Conservation (phyloP, 2,888 invertebrate species). For the Pemphredon lugubris region DNA sequence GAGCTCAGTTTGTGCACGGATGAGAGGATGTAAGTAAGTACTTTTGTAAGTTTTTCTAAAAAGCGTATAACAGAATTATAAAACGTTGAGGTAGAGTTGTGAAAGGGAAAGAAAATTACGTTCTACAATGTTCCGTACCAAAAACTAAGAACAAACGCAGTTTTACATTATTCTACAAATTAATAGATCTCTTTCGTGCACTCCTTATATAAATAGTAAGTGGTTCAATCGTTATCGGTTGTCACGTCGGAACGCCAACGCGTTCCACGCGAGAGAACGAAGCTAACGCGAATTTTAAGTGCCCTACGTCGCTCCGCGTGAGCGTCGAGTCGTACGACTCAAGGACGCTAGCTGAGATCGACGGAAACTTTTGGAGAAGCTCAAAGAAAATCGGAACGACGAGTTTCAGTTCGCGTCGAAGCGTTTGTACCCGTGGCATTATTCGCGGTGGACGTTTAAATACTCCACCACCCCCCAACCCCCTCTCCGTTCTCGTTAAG, state of each 20-base stretch:
- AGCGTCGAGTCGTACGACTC: no score
- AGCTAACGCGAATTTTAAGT: neutral
- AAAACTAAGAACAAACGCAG: no score
- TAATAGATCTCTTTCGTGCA: no score
- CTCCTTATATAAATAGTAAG: no score
- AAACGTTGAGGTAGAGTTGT: no score
- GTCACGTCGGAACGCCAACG: neutral
- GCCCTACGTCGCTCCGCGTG: neutral
- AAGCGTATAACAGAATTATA: no score
- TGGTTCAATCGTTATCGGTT: neutral
- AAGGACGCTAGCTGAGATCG: conserved; percentile 14
- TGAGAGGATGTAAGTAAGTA: no score
- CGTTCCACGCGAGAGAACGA: neutral
- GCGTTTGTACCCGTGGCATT: conserved; percentile 37
- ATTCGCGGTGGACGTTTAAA: conserved; percentile 46
- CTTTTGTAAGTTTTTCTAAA: no score
- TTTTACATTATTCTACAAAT: no score
- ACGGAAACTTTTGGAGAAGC: conserved; percentile 33
- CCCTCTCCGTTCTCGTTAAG: conserved; percentile 39
- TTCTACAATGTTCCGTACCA: no score
- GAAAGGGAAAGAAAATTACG: no score
- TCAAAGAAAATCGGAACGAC: conserved; percentile 31
- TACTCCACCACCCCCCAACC: conserved; percentile 7
- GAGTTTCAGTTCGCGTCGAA: conserved; percentile 42
- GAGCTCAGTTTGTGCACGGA: no score